Base-by-base conservation (phyloP, 2,888 invertebrate species). In the Idaea dimidiata region DNA sequence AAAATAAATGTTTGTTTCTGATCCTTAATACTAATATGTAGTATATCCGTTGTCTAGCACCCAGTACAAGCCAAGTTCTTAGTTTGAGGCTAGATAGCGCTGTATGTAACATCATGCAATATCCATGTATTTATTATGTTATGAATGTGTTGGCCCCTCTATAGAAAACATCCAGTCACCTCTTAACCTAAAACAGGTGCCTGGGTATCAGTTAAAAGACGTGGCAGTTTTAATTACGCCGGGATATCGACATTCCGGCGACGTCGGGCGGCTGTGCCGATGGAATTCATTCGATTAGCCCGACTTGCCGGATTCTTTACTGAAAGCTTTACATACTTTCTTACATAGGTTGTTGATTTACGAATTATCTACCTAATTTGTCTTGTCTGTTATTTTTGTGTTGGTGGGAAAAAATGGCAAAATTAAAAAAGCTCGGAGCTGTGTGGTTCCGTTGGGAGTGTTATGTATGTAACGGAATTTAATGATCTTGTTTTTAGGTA, bases 211-310 rank as follows among this genome's bases (percentile, higher is more conserved):
- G 80, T 82, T 84, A 84, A 83, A 84, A 83, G 83, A 79, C 83
- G 79, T 79, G 85, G 82, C 85, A 85, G 83, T 85, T 87, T 88
- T 88, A 88, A 88, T 88, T 87, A 87, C 86, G 82, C 75, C 77
- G 75, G 79, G 76, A 78, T 81, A 86, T 86, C 84, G 86, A 77
- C 84, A 87, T 87, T 86, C 87, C 87, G 72, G 71, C 77, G 73
- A 72, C 71, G 72, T 71, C 75, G 72, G 73, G 68, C 70, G 70
- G 74, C 78, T 77, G 78, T 77, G 77, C 79, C 79, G 73, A 75
- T 78, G 86, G 86, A 87, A 88, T 88, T 85, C 82, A 77, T 81
- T 83, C 84, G 78, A 88, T 87, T 87, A 85, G 84, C 86, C 79
- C 66, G 65, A 84, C 83, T 85, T 79, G 72, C 74, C 74, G 80